These are phyloP conservation scores for Cuculus canorus DNA, from an alignment of 2,797 vertebrate genomes.

Conservation along the genomic window DNA sequence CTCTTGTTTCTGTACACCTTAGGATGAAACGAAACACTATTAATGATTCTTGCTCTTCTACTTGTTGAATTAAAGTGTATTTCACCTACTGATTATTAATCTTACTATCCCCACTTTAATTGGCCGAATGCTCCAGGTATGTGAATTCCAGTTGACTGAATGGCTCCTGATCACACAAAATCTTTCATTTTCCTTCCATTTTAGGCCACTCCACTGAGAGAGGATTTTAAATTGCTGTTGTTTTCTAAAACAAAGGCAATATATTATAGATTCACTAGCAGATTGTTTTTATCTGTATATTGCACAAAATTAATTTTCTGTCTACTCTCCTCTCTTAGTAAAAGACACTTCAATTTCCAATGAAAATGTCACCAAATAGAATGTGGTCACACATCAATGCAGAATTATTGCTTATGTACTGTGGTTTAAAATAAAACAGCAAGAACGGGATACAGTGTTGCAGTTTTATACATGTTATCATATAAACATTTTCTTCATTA, in stretches of 20 bases:
- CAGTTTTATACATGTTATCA: constrained; percentile 22
- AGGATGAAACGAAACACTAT: constrained; percentile 52
- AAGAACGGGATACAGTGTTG: constrained; percentile 10
- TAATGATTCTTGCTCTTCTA: neutral
- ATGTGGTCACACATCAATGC: neutral
- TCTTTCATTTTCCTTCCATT: constrained; percentile 24
- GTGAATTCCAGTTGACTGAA: constrained; percentile 8
- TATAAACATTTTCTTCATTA: constrained; percentile 39
- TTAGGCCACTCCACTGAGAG: constrained; percentile 16
- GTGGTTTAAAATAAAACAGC: constrained; percentile 55
- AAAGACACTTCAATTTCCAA: constrained; percentile 8
- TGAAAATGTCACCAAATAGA: constrained; percentile 42
- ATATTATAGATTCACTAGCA: constrained; percentile 52
- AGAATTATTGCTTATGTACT: constrained; percentile 22
- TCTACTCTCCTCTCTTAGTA: neutral
- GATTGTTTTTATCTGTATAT: constrained; percentile 44
- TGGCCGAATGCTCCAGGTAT: neutral
- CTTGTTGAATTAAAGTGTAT: neutral
- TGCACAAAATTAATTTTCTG: constrained; percentile 26
- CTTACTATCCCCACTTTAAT: neutral
- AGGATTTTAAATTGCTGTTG: constrained; percentile 36
- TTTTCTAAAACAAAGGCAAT: constrained; percentile 51
- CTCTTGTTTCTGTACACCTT: constrained; percentile 95
- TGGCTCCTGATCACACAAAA: neutral
- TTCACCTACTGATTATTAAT: constrained; percentile 26